phyloP scores from a whole-genome alignment of 2,888 invertebrate species.

The Blomia tropicalis region DNA sequence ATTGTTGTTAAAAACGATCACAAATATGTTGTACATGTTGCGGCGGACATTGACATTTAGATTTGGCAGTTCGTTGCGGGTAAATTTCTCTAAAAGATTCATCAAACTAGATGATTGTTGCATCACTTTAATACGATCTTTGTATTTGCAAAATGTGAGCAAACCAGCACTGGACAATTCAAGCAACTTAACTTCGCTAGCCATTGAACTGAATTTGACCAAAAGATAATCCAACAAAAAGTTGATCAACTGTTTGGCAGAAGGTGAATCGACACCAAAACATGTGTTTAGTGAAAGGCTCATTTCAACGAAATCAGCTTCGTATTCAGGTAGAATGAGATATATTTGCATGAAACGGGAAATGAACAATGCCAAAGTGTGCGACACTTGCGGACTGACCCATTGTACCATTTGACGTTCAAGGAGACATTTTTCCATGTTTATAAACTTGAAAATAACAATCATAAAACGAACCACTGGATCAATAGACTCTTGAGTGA shows the following conservation, averaged over 20 bases:
- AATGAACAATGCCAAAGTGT: slow-evolving; percentile 60
- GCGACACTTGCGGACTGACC: slow-evolving; percentile 62
- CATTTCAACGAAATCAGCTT: slow-evolving; percentile 46
- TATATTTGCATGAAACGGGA: slow-evolving; percentile 59
- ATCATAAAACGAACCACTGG: slow-evolving; percentile 44
- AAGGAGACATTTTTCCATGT: slow-evolving; percentile 55
- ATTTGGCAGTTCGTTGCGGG: slow-evolving; percentile 31
- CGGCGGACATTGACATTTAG: slow-evolving; percentile 46
- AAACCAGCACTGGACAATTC: slow-evolving; percentile 20
- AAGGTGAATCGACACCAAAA: slow-evolving; percentile 51
- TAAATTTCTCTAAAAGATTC: slow-evolving; percentile 27
- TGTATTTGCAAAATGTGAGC: slow-evolving; percentile 20
- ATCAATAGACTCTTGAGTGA: slow-evolving; percentile 18
- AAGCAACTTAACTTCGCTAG: slow-evolving; percentile 13
- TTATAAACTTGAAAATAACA: slow-evolving; percentile 54
- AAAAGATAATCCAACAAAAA: slow-evolving; percentile 49
- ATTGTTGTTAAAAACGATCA: slow-evolving; percentile 10
- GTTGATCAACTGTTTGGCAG: slow-evolving; percentile 47
- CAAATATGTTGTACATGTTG: slow-evolving; percentile 41
- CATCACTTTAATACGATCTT: slow-evolving; percentile 27
- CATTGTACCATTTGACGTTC: slow-evolving; percentile 49
- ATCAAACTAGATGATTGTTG: slow-evolving; percentile 26
- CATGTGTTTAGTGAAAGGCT: slow-evolving; percentile 46
- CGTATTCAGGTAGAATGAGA: slow-evolving; percentile 43
- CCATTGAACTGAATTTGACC: slow-evolving; percentile 17